Evolutionary conservation across 2,113 vertebrate genomes (phyloP), one percentile per base, ranked within the genome.

Genomic region (Lucifuga dentata): DNA sequence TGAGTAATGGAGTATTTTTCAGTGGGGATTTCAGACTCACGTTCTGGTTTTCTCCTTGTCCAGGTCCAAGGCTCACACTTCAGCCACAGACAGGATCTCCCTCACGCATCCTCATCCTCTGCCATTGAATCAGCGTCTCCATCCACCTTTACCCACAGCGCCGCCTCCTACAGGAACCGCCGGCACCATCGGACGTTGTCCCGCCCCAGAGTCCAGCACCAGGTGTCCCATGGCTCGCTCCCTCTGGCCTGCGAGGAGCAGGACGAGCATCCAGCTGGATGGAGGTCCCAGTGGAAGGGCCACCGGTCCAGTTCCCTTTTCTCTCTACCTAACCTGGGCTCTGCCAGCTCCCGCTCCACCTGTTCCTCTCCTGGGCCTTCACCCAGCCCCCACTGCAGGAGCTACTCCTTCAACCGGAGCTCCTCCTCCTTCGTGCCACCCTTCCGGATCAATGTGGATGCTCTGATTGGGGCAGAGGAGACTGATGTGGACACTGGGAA

Each of bases 401-500:
- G 33, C 74, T 61, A 62, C 48, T 73, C 83, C 62, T 43, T 83
- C 7, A 68, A 71, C 41, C 63, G 64, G 40, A 83, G 81, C 36
- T 66, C 85, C 5, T 91, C 90, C 1, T 91, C 90, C 1, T 80
- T 90, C 48, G 81, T 88, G 16, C 91, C 90, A 0, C 85, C 89
- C 5, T 93, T 90, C 58, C 90, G 86, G 2, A 79, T 97, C 67
- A 94, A 95, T 1, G 73, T 95, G 15, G 94, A 96, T 1, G 88
- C 94, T 12, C 86, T 96, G 71, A 86, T 97, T 2, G 95, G 92
- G 2, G 93, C 94, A 0, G 94, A 95, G 80, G 97, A 98, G 90
- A 98, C 97, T 0, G 93, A 98, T n/a, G 96, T 98, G 46, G 96
- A 98, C 90, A 97, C 97, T 0, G 96, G 97, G 43, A 83, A 92